A percentile compares a stretch with the other conserved stretches of the same genome.
Evolutionary conservation across 2,888 invertebrate species (phyloP).

Genomic region (Phyllotreta cruciferae): DNA sequence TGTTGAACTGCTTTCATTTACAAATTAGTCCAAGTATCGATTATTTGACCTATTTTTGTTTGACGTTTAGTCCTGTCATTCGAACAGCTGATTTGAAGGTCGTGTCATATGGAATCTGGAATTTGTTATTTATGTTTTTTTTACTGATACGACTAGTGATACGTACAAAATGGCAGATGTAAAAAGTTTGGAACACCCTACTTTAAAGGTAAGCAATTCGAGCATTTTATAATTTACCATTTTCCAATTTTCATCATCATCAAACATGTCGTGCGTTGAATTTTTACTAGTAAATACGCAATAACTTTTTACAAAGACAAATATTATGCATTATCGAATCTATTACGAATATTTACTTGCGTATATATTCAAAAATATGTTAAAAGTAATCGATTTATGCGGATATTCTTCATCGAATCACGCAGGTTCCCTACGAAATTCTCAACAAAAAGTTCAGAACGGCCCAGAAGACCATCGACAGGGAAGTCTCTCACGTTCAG

Average conservation of each 20-base stretch:
- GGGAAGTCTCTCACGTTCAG: conserved; percentile 90
- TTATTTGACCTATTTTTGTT: conserved; percentile 17
- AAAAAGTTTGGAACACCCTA: conserved; percentile 94
- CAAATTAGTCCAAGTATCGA: conserved; percentile 7
- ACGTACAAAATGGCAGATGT: conserved; percentile 81
- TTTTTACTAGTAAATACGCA: too few species aligned
- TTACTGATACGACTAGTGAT: conserved; percentile 27
- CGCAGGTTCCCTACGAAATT: conserved; percentile 94
- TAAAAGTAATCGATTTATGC: background rate
- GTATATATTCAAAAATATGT: background rate
- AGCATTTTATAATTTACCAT: background rate
- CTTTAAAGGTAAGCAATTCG: conserved; percentile 76
- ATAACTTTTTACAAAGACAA: too few species aligned
- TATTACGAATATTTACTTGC: background rate
- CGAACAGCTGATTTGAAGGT: conserved; percentile 34
- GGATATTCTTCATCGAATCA: background rate
- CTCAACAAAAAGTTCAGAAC: conserved; percentile 96
- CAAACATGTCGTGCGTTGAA: background rate
- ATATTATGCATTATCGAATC: background rate
- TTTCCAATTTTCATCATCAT: background rate
- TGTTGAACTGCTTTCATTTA: background rate
- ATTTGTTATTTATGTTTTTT: conserved; percentile 45
- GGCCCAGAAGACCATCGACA: conserved; percentile 92
- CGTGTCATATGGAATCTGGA: conserved; percentile 17
- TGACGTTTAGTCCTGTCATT: conserved; percentile 15